A percentile compares a stretch with the other conserved stretches of the same genome.
Evolutionary conservation across 2,888 invertebrate genomes (phyloP).

Genomic region (Zaprionus lineosus): DNA sequence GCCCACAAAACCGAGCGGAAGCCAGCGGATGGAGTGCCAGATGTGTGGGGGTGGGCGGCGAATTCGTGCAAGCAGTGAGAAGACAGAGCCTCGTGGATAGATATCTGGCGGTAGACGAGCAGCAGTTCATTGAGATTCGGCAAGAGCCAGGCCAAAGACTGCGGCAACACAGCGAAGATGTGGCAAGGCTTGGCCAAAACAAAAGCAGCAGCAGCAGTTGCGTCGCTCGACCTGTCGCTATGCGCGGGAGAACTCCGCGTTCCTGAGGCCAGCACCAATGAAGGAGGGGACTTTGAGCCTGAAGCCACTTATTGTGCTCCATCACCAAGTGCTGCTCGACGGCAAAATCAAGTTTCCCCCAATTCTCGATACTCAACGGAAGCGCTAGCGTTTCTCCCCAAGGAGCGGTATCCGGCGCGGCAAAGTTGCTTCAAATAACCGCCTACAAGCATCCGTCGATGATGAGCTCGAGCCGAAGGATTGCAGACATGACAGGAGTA

Average conservation of each 20-base stretch:
- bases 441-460: background rate
- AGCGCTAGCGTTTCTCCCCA: too few relatives aligned
- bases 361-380: background rate
- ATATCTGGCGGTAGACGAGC: slow-evolving; percentile 31
- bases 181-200: slow-evolving; percentile 40
- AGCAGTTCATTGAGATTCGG: slow-evolving; percentile 25
- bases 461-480: slow-evolving; percentile 3
- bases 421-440: background rate
- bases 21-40: background rate
- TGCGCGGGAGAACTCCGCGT: background rate
- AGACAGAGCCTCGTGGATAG: slow-evolving; percentile 33
- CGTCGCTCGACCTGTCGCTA: slow-evolving; percentile 31
- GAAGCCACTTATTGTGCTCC: slow-evolving; percentile 35
- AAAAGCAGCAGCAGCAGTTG: background rate
- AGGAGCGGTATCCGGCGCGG: too few relatives aligned
- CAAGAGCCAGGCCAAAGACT: slow-evolving; percentile 12
- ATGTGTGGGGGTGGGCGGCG: slow-evolving; percentile 19
- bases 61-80: slow-evolving; percentile 22
- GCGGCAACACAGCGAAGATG: slow-evolving; percentile 29
- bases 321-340: slow-evolving; percentile 40
- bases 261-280: slow-evolving; percentile 37
- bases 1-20: slow-evolving; percentile 14
- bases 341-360: slow-evolving; percentile 23
- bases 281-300: slow-evolving; percentile 36
- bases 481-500: slow-evolving; percentile 29